Conservation (phyloP, 2,113 vertebrate genomes). For the Alosa alosa region DNA sequence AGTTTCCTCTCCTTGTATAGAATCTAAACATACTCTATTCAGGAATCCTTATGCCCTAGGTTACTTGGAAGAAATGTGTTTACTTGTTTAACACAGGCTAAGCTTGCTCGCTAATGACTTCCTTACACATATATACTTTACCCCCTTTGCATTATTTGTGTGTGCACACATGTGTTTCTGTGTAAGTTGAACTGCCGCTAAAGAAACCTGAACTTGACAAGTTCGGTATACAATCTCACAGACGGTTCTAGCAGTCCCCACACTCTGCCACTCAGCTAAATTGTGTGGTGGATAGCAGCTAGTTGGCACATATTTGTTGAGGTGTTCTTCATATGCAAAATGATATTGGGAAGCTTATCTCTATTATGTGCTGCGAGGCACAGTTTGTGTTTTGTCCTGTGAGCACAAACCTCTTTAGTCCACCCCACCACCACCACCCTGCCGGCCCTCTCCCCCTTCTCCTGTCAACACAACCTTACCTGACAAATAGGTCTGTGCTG, state of each 20-base stretch:
- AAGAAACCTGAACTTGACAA: not conserved
- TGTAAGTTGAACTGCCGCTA: not conserved
- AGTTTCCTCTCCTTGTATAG: not conserved
- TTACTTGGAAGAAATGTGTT: not conserved
- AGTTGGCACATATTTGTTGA: not conserved
- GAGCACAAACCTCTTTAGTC: not conserved
- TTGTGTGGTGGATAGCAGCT: not conserved
- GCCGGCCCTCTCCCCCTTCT: not conserved
- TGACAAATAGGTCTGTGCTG: constrained; percentile 39
- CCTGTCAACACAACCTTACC: constrained; percentile 31
- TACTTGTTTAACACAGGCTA: not conserved
- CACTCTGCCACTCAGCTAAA: not conserved
- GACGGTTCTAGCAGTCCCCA: not conserved
- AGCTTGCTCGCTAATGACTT: not conserved
- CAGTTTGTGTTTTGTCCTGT: not conserved
- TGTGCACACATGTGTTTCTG: not conserved
- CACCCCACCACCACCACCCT: not conserved
- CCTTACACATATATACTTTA: not conserved
- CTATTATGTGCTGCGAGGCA: not conserved
- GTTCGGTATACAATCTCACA: not conserved
- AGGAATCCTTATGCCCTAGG: not conserved
- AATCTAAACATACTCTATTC: not conserved
- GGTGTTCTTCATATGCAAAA: not conserved
- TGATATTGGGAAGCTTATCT: not conserved
- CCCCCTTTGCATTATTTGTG: constrained; percentile 8